These are phyloP conservation scores for Odiellus spinosus DNA, from an alignment of 2,888 invertebrate genomes.

Conservation along the genomic window DNA sequence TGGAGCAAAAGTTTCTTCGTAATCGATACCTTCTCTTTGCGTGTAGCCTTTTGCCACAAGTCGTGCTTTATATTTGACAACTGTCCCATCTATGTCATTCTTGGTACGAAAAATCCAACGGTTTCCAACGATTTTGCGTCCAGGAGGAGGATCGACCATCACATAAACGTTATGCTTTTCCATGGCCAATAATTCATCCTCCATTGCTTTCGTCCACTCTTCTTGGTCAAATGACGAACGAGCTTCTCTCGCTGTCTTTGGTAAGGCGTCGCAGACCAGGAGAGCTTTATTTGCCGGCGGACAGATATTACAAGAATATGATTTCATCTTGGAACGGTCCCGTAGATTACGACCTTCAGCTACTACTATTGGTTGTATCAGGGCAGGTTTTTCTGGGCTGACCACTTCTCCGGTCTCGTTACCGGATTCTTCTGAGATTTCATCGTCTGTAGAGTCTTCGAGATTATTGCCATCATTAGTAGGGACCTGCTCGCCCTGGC, in stretches of 20 bases:
- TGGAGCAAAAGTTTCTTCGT: no score
- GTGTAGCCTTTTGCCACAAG: no score
- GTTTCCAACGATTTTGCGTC: not conserved
- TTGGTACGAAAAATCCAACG: not conserved
- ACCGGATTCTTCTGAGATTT: no score
- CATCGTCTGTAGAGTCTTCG: no score
- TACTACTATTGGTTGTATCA: not conserved
- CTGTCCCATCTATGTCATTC: conserved; percentile 1
- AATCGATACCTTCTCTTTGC: conserved; percentile 16
- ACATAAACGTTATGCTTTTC: not conserved
- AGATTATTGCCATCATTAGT: no score
- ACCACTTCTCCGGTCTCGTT: no score
- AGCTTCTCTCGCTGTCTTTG: not conserved
- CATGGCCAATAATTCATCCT: conserved; percentile 2
- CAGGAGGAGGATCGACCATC: not conserved
- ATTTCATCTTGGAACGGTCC: no score
- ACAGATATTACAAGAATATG: no score
- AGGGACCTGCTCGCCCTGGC: no score
- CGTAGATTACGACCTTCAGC: no score
- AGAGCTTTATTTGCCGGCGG: not conserved
- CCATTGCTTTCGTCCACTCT: not conserved
- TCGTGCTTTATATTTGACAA: conserved; percentile 30
- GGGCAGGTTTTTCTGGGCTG: not conserved
- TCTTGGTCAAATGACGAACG: not conserved
- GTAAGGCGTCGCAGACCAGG: not conserved